Evolutionary conservation across 2,797 vertebrate species (phyloP), one percentile per base, ranked within the genome.

Genomic region (Sebastes diploproa): DNA sequence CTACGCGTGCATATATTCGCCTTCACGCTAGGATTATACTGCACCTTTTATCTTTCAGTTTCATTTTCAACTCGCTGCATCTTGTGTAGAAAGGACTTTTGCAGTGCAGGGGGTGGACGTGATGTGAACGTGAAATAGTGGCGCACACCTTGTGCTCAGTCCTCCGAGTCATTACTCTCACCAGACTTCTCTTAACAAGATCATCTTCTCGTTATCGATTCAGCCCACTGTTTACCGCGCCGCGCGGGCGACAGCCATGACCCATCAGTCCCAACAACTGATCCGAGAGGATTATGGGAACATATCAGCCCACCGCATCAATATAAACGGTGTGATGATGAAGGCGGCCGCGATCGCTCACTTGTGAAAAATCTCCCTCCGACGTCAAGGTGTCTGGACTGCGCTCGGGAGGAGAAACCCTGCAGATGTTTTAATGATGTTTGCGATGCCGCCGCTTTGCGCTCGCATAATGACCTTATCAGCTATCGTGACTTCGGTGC

Each of bases 11-110:
- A 89, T 84, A 79, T 80, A 83, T 82, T 84, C 38, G 7, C 12
- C 62, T 77, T 70, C 69, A 64, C 42, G 20, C 77, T 61, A 52
- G 71, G 50, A 89, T 84, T 80, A 64, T 75, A 65, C 75, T 23
- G 80, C 83, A 88, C 83, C 86, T 89, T 90, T 85, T 85, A 91
- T 91, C 85, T 83, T 82, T 82, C 78, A 63, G 81, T 63, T 84
- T 89, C 38, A 62, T 88, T 92, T 86, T 84, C 80, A 80, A 46
- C 86, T 72, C 14, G 1, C 72, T 62, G 36, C 68, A 78, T 90
- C 75, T 82, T 32, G 62, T 67, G 68, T 29, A 50, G 78, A 63
- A 88, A 42, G 65, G 65, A 74, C 66, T 77, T 87, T 86, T 78
- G 75, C 80, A 22, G 78, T 23, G 52, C 60, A 74, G 75, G 36